Evolutionary conservation across 1,140 invertebrate species (phyloP).

Genomic region (Ostrea edulis): DNA sequence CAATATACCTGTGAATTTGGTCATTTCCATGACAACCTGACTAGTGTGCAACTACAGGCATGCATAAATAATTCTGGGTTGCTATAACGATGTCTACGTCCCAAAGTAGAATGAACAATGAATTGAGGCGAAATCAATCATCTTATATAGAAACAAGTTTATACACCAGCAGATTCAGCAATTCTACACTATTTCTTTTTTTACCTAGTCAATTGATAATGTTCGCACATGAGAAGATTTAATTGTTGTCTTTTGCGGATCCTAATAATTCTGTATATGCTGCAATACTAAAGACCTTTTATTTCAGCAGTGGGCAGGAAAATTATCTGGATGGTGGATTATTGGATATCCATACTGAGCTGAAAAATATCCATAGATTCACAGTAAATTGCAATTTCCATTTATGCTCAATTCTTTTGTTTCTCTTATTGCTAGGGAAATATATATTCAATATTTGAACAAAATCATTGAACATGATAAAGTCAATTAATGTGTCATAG

Average conservation of each 20-base stretch:
- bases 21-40: constrained; percentile 69
- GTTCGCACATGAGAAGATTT: constrained; percentile 38
- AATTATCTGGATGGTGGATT: constrained; percentile 37
- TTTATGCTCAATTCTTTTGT: not conserved
- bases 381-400: constrained; percentile 22
- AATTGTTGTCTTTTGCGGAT: constrained; percentile 33
- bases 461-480: not conserved
- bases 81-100: constrained; percentile 67
- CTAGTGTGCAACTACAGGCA: constrained; percentile 68
- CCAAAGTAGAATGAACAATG: constrained; percentile 65
- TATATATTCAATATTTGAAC: constrained; percentile 17
- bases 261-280: not conserved
- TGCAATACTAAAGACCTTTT: constrained; percentile 11
- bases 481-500: constrained; percentile 3
- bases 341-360: constrained; percentile 42
- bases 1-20: constrained; percentile 63
- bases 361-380: constrained; percentile 32
- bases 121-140: constrained; percentile 67
- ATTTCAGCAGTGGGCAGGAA: constrained; percentile 1
- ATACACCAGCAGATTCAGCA: constrained; percentile 8
- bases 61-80: constrained; percentile 72
- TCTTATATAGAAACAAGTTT: constrained; percentile 28
- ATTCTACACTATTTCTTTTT: constrained; percentile 39
- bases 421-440: constrained; percentile 7
- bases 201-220: constrained; percentile 42